phyloP scores from a whole-genome alignment of 1,140 invertebrate genomes.

The Aphaenogaster floridana region DNA sequence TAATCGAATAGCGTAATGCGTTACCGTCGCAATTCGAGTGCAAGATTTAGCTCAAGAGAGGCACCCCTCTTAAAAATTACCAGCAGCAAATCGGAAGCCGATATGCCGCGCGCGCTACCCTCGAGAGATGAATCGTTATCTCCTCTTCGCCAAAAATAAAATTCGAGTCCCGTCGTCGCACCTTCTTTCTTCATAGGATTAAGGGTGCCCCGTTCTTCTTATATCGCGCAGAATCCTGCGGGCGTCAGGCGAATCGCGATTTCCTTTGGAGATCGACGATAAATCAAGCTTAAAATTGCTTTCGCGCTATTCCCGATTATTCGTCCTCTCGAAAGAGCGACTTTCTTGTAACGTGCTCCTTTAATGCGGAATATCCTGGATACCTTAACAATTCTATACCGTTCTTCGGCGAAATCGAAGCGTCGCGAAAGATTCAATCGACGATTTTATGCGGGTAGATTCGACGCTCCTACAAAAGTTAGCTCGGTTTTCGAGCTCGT shows the following conservation, averaged over 20 bases:
- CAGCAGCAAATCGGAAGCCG: slow-evolving; percentile 36
- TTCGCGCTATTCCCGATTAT: slow-evolving; percentile 41
- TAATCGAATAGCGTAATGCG: neutral
- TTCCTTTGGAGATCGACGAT: slow-evolving; percentile 52
- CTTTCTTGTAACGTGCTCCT: neutral
- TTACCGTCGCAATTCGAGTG: neutral
- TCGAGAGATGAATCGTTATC: slow-evolving; percentile 43
- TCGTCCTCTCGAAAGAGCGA: slow-evolving; percentile 15
- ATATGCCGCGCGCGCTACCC: slow-evolving; percentile 33
- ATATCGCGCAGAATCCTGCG: slow-evolving; percentile 7
- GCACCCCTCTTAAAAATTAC: neutral
- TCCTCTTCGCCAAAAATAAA: slow-evolving; percentile 48
- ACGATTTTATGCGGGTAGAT: neutral
- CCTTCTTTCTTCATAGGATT: slow-evolving; percentile 15
- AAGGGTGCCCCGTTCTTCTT: slow-evolving; percentile 25
- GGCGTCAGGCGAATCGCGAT: slow-evolving; percentile 26
- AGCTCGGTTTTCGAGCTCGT: neutral
- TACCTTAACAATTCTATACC: neutral
- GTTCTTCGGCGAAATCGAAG: neutral
- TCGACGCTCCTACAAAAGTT: neutral
- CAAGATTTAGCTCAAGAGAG: slow-evolving; percentile 12
- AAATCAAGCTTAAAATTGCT: slow-evolving; percentile 62
- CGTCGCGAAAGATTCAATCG: neutral
- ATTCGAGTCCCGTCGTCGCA: slow-evolving; percentile 46
- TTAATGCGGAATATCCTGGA: slow-evolving; percentile 7